Conservation (phyloP, 2,113 vertebrate genomes). For the Phalacrocorax pelagicus region DNA sequence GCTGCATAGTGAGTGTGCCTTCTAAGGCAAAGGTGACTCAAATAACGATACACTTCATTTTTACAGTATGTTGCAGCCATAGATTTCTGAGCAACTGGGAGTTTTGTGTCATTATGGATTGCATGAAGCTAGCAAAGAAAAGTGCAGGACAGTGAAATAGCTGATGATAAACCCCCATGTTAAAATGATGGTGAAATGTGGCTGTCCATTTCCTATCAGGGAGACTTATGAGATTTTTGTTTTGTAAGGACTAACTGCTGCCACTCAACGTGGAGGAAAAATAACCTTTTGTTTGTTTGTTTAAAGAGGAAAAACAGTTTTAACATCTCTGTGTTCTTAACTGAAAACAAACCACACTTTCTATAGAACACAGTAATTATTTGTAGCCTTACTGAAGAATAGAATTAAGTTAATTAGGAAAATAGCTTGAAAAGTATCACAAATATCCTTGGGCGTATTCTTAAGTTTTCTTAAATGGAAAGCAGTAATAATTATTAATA, state of each 20-base stretch:
- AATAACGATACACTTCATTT: fast-evolving
- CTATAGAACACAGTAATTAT: background rate
- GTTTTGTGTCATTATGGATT: background rate
- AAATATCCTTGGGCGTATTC: background rate
- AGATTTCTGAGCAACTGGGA: background rate
- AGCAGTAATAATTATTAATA: background rate
- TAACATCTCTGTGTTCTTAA: background rate
- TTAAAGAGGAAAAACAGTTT: background rate
- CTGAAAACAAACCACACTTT: background rate
- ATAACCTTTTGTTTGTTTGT: background rate
- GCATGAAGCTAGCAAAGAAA: background rate
- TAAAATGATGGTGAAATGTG: background rate
- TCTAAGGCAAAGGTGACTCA: background rate
- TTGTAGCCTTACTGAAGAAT: background rate
- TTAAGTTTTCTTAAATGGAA: background rate
- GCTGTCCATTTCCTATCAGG: background rate
- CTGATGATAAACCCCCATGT: background rate
- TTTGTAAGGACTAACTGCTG: background rate
- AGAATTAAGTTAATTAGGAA: background rate
- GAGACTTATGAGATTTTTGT: background rate
- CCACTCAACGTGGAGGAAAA: background rate
- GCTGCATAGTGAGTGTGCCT: background rate
- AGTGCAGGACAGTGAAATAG: background rate
- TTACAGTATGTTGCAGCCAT: background rate
- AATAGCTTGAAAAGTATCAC: background rate